phyloP scores from a whole-genome alignment of 1,140 invertebrate genomes.

The Ceratosolen fusciceps region DNA sequence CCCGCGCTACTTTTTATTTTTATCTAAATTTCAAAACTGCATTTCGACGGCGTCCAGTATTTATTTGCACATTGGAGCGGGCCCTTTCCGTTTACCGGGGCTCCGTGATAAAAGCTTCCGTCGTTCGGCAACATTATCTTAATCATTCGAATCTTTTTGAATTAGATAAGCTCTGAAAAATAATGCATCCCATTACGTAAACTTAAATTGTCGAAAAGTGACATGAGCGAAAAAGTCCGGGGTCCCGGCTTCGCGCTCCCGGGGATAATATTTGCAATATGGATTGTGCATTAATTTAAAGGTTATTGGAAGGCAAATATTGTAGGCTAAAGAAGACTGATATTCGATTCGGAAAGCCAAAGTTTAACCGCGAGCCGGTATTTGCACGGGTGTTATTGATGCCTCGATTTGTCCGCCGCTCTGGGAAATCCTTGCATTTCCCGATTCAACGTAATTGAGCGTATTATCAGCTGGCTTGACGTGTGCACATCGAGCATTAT shows the following conservation, averaged over 20 bases:
- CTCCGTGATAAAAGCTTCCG: not conserved
- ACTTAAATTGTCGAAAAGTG: no score
- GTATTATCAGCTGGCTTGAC: not conserved
- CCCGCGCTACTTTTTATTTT: slow-evolving; percentile 13
- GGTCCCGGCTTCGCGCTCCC: no score
- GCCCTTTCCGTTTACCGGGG: not conserved
- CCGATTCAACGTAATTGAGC: not conserved
- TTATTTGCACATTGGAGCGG: not conserved
- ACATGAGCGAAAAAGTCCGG: no score
- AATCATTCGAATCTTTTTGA: no score
- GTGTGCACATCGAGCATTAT: not conserved
- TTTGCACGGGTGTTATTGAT: not conserved
- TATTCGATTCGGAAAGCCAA: no score
- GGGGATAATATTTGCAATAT: no score
- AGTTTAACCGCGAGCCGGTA: no score
- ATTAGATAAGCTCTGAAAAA: no score
- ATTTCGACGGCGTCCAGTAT: not conserved
- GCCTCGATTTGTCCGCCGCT: not conserved
- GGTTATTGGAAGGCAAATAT: no score
- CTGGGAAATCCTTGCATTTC: not conserved
- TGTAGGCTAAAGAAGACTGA: no score
- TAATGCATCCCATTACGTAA: no score
- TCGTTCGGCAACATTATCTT: not conserved
- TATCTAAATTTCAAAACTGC: slow-evolving; percentile 3
- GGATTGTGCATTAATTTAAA: no score